These are phyloP conservation scores for Ericerus pela DNA, from an alignment of 1,140 invertebrate species.

Conservation along the genomic window DNA sequence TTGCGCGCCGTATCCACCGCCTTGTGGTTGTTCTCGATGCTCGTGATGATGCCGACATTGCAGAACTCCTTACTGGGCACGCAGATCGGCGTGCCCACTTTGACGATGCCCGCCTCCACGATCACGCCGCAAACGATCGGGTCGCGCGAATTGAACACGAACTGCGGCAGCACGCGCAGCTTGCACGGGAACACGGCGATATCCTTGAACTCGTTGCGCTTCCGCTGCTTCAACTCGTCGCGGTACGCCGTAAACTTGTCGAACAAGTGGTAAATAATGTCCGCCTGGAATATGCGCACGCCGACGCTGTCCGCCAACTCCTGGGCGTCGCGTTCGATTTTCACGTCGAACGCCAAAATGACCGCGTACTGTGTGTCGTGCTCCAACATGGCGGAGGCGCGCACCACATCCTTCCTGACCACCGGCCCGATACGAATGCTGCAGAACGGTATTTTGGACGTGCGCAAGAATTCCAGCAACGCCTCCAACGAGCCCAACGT, in stretches of 20 bases:
- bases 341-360: constrained; percentile 98
- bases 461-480: constrained; percentile 83
- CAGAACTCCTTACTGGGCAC: constrained; percentile 94
- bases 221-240: constrained; percentile 83
- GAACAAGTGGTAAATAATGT: constrained; percentile 99
- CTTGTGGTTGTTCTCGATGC: constrained; percentile 83
- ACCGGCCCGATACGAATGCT: constrained; percentile 98
- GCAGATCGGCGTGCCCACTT: constrained; percentile 91
- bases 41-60: constrained; percentile 85
- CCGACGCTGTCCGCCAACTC: constrained; percentile 86
- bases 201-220: constrained; percentile 86
- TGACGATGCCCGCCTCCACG: constrained; percentile 88
- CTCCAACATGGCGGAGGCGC: constrained; percentile 97
- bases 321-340: constrained; percentile 93
- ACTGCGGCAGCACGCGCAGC: constrained; percentile 52
- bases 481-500: constrained; percentile 97
- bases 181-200: constrained; percentile 98
- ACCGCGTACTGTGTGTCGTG: constrained; percentile 94
- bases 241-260: constrained; percentile 92
- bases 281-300: constrained; percentile 95
- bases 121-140: constrained; percentile 94
- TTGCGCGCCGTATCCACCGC: constrained; percentile 81
- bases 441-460: constrained; percentile 93
- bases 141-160: constrained; percentile 93
- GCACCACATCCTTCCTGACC: constrained; percentile 98